Percentiles rank a stretch among this genome's conserved stretches.
phyloP scores from a whole-genome alignment of 1,140 invertebrate genomes.

The Ceratosolen fusciceps region DNA sequence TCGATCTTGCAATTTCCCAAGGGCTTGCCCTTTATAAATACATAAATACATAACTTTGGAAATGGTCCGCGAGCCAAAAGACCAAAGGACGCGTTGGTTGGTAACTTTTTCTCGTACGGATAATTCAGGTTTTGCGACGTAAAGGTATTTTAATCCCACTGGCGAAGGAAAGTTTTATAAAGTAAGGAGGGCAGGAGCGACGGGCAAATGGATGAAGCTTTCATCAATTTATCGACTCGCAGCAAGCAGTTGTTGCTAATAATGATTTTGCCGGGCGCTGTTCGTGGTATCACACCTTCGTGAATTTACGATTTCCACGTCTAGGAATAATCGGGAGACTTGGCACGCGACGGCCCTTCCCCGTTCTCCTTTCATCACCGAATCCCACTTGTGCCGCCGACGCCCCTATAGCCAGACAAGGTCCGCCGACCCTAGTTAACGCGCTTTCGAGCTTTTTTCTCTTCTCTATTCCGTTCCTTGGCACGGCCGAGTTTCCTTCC shows the following conservation, averaged over 20 bases:
- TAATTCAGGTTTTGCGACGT: too few species aligned
- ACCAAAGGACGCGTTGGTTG: too few species aligned
- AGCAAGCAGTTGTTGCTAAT: slow-evolving; percentile 23
- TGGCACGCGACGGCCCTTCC: slow-evolving; percentile 18
- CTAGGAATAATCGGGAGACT: slow-evolving; percentile 35
- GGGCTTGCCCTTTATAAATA: too few species aligned
- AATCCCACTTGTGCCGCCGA: not conserved
- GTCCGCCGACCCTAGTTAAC: slow-evolving; percentile 26
- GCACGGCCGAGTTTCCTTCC: slow-evolving; percentile 6
- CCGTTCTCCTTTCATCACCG: slow-evolving; percentile 20
- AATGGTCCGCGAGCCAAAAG: too few species aligned
- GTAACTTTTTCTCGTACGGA: too few species aligned
- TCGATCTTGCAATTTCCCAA: too few species aligned
- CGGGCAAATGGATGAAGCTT: too few species aligned
- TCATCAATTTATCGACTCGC: not conserved
- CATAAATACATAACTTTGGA: too few species aligned
- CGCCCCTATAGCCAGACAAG: too few species aligned
- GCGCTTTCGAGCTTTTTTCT: slow-evolving; percentile 21
- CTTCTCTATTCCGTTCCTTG: too few species aligned
- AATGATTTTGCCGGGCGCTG: slow-evolving; percentile 32
- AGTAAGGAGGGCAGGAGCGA: too few species aligned
- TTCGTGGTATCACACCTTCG: slow-evolving; percentile 7
- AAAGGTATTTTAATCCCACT: slow-evolving; percentile 31
- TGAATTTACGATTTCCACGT: slow-evolving; percentile 44
- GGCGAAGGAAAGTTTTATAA: not conserved